Conservation (phyloP, 1,140 invertebrate species). For the Drosophila punjabiensis region DNA sequence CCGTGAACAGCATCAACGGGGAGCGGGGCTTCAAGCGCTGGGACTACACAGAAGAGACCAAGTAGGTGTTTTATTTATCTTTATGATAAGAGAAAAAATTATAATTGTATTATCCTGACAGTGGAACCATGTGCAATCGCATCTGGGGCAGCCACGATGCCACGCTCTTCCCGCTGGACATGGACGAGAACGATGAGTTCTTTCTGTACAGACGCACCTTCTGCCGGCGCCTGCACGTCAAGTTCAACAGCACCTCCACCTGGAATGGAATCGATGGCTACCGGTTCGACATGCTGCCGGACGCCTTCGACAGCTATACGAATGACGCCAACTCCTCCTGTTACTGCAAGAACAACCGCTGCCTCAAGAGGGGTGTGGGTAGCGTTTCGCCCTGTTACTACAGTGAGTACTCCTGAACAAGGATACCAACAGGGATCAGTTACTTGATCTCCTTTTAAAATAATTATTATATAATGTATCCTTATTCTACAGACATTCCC, state of each 20-base stretch:
- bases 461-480: neutral
- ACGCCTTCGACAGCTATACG: conserved; percentile 86
- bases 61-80: conserved; percentile 35
- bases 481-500: conserved; percentile 87
- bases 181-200: conserved; percentile 86
- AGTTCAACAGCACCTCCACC: conserved; percentile 79
- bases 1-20: conserved; percentile 87
- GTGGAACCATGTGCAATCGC: conserved; percentile 87
- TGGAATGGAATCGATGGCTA: conserved; percentile 74
- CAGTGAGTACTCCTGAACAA: conserved; percentile 86
- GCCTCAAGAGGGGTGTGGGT: conserved; percentile 88
- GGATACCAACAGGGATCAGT: neutral
- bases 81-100: too few species aligned
- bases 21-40: conserved; percentile 87
- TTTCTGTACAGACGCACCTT: conserved; percentile 89
- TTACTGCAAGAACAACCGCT: conserved; percentile 87
- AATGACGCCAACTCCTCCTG: conserved; percentile 66
- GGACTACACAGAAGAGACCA: conserved; percentile 86
- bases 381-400: conserved; percentile 91
- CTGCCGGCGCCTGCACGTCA: conserved; percentile 88
- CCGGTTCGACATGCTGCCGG: conserved; percentile 86
- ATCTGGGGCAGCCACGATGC: conserved; percentile 88
- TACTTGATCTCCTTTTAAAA: neutral
- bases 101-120: neutral
- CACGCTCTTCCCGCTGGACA: conserved; percentile 87